Evolutionary conservation across 2,797 vertebrate genomes (phyloP), one percentile per base, ranked within the genome.

Genomic region (Gastrophryne carolinensis): DNA sequence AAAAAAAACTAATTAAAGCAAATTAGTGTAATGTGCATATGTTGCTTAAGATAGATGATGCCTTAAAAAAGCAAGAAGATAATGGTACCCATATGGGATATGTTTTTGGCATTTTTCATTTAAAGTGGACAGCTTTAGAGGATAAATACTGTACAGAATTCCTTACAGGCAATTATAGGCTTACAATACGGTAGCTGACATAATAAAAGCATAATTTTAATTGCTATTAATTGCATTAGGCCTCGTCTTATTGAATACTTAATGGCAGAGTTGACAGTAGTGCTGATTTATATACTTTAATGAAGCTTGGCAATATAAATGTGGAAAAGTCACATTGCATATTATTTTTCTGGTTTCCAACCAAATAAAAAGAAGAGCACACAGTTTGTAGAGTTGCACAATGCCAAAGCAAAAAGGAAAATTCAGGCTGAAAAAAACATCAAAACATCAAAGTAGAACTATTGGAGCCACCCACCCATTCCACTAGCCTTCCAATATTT

Each of bases 211-310:
- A 90, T 90, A 92, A 91, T 92, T 91, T 90, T 92, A 93, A 92
- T 93, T 92, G 90, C 90, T 90, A 90, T 92, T 92, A 92, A 91
- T 92, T 91, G 89, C 88, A 86, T 91, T 90, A 92, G 89, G 87
- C 86, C 88, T 90, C 85, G 82, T 91, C 88, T 90, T 90, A 90
- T 89, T 89, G 90, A 91, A 90, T 91, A 90, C 88, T 90, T 92
- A 92, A 92, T 90, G 85, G 87, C 82, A 87, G 83, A 69, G 87
- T 84, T 89, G 89, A 92, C 88, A 90, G 86, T 83, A 81, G 83
- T 80, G 86, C 82, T 89, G 90, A 91, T 91, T 91, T 92, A 91
- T 89, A 86, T 86, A 89, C 87, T 91, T 91, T 90, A 92, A 92
- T 91, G 91, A 92, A 92, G 86, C 83, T 89, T 86, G 85, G 83